Evolutionary conservation across 1,140 invertebrate species (phyloP).

Genomic region (Aphaenogaster rudis): DNA sequence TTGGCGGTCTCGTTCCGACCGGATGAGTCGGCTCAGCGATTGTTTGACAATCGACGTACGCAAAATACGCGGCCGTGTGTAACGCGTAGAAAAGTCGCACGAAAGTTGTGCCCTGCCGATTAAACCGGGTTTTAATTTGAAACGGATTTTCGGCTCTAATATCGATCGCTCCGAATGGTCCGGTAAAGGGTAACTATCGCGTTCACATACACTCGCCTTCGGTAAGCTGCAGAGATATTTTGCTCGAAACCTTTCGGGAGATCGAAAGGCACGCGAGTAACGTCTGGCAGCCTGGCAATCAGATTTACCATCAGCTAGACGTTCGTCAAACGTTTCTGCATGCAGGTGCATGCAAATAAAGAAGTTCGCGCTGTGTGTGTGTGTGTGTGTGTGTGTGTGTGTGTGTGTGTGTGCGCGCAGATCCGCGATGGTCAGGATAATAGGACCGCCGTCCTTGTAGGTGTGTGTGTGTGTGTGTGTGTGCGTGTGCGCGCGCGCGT

Average conservation of each 20-base stretch:
- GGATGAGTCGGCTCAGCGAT: constrained; percentile 36
- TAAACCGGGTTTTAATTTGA: neutral
- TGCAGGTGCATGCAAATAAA: constrained; percentile 34
- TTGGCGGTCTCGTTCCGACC: constrained; percentile 46
- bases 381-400: too few relatives aligned
- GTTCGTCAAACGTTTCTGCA: constrained; percentile 52
- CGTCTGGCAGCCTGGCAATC: neutral
- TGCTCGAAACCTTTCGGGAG: neutral
- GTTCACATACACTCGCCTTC: neutral
- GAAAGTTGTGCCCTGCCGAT: neutral
- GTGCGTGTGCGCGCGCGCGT: too few relatives aligned
- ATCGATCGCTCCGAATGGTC: neutral
- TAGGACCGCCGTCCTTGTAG: neutral
- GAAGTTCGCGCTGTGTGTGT: constrained; percentile 21
- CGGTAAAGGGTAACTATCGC: neutral
- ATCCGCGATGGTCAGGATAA: constrained; percentile 31
- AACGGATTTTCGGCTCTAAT: neutral
- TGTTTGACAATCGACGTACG: constrained; percentile 7
- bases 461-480: neutral
- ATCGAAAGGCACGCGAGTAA: neutral
- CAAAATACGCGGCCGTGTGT: neutral
- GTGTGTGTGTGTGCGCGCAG: neutral
- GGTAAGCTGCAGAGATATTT: constrained; percentile 5
- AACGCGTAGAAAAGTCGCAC: neutral
- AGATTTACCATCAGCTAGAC: constrained; percentile 47